Conservation (phyloP, 1,140 invertebrate genomes). For the Gonioctena quinquepunctata region DNA sequence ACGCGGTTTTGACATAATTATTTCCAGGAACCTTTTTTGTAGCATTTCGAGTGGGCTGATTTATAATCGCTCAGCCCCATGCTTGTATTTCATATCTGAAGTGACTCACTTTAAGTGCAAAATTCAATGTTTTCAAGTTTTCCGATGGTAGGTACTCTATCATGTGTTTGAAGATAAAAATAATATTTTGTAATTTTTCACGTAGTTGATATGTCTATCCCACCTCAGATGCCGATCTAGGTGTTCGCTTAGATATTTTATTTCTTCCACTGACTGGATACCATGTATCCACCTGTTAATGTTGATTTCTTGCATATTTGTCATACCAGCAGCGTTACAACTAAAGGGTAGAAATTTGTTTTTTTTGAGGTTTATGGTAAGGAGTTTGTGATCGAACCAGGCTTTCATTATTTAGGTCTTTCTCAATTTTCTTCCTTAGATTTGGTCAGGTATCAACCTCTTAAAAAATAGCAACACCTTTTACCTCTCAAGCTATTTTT, state of each 20-base stretch:
- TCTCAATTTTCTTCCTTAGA: too few species aligned
- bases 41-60: too few species aligned
- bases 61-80: too few species aligned
- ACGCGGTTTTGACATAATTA: too few species aligned
- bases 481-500: not conserved
- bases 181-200: not conserved
- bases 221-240: not conserved
- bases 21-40: too few species aligned
- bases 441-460: not conserved
- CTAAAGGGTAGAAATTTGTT: not conserved
- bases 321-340: too few species aligned
- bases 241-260: not conserved
- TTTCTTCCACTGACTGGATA: not conserved
- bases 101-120: too few species aligned
- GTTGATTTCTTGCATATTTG: too few species aligned
- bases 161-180: not conserved
- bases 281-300: not conserved
- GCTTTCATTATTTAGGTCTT: not conserved
- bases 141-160: not conserved
- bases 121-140: not conserved
- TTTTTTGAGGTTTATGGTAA: conserved; percentile 1
- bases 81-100: too few species aligned
- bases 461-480: not conserved
- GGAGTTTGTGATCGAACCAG: not conserved
- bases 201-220: not conserved